Base-by-base conservation (phyloP, 2,797 vertebrate species). In the Peromyscus melanophrys region DNA sequence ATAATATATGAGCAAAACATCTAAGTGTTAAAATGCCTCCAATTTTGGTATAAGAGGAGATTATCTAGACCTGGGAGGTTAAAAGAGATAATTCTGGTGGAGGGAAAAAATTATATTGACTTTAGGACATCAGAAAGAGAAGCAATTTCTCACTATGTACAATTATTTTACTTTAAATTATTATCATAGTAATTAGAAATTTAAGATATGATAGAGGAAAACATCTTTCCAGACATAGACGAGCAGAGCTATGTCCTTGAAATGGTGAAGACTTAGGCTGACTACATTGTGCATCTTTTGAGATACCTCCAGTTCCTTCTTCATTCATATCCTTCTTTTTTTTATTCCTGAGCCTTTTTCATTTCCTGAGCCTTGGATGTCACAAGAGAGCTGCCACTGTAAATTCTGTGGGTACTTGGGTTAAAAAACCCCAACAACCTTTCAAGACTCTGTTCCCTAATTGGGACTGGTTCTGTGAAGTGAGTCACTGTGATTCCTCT, bases 381-480 rank as follows among this genome's bases (percentile, higher is more conserved):
- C 75, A 94, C 59, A 93, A 94, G 49, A 92, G 49, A 96, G 37
- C 34, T 55, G 23, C 52, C 92, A 65, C 49, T 80, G 55, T 92
- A 86, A 95, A 89, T 95, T 92, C 77, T 86, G 8, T 83, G 80
- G n/a, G 77, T 59, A 6, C 73, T 40, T 34, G 21, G 73, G 34
- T 80, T 90, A 43, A 78, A 89, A 76, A 87, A 31, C 23, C 11
- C 59, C 67, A 88, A 73, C 85, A 75, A 34, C 21, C 37, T 78
- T 85, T 96, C 84, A 78, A 37, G 71, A 67, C 27, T n/a, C 31
- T 92, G 77, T 65, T 82, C 71, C 96, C 16, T 97, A 97, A 98
- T 96, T 96, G 89, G 96, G 90, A 96, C 73, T 98, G 52, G 89
- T 69, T 98, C 98, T 97, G 71, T 97, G 91, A 97, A 97, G 96